A percentile compares a stretch with the other conserved stretches of the same genome.
phyloP scores from a whole-genome alignment of 2,797 vertebrate species.

The Masticophis lateralis region DNA sequence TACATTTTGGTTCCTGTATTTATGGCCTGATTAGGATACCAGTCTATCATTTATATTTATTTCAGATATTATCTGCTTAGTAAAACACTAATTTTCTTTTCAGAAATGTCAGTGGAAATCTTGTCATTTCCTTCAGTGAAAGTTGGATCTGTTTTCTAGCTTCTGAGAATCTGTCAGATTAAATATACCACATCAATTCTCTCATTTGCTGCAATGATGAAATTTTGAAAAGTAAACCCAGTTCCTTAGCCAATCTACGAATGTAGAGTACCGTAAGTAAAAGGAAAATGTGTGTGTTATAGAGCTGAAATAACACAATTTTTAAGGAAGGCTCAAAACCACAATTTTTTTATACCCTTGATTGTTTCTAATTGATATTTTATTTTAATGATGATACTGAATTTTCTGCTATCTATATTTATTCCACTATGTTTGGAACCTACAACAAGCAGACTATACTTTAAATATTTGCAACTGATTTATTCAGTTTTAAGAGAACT shows the following conservation, averaged over 20 bases:
- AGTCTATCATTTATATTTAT: constrained; percentile 30
- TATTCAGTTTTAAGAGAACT: not conserved
- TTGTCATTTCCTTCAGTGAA: constrained; percentile 28
- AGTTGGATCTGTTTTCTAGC: constrained; percentile 34
- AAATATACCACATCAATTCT: constrained; percentile 55
- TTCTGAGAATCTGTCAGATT: constrained; percentile 50
- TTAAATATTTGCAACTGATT: not conserved
- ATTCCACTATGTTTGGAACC: not conserved
- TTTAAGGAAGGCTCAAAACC: constrained; percentile 42
- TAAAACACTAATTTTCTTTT: constrained; percentile 9
- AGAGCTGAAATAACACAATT: constrained; percentile 40
- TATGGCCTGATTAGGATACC: not conserved
- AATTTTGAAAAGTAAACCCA: constrained; percentile 53
- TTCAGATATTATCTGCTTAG: constrained; percentile 62
- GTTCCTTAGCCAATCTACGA: constrained; percentile 43
- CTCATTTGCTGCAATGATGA: constrained; percentile 52
- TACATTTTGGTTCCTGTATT: constrained; percentile 40
- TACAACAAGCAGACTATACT: not conserved
- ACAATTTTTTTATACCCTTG: constrained; percentile 4
- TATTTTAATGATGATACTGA: constrained; percentile 15
- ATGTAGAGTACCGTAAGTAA: not conserved
- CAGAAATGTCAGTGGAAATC: constrained; percentile 5
- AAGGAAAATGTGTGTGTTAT: not conserved
- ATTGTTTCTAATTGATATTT: constrained; percentile 34
- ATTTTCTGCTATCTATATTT: constrained; percentile 10